phyloP scores from a whole-genome alignment of 2,113 vertebrate species.

The Chinchilla lanigera region DNA sequence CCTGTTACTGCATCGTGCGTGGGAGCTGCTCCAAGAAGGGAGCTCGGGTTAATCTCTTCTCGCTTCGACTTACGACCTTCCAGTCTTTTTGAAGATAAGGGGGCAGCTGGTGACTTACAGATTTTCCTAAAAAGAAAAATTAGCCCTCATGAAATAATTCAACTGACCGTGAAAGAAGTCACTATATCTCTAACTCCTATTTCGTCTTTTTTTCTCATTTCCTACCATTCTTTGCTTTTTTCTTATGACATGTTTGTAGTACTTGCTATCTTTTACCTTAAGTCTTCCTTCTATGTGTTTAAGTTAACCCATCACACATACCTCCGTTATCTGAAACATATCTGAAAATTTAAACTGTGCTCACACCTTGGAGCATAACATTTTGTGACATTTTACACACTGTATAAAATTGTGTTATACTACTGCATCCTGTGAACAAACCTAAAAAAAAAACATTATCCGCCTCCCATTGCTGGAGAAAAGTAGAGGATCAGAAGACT shows the following conservation, averaged over 20 bases:
- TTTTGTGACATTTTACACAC: slow-evolving; percentile 27
- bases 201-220: not conserved
- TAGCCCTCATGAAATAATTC: not conserved
- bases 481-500: not conserved
- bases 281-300: not conserved
- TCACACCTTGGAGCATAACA: not conserved
- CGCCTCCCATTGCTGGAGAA: not conserved
- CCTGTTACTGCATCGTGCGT: not conserved
- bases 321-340: slow-evolving; percentile 1
- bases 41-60: not conserved
- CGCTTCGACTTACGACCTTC: not conserved
- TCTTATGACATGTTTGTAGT: not conserved
- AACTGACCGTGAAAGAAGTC: not conserved
- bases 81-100: not conserved
- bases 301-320: slow-evolving; percentile 36
- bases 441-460: slow-evolving; percentile 11
- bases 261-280: not conserved
- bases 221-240: not conserved
- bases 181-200: not conserved
- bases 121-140: slow-evolving; percentile 17
- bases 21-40: not conserved
- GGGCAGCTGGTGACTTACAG: not conserved
- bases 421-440: slow-evolving; percentile 24
- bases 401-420: not conserved
- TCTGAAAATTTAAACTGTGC: not conserved